Evolutionary conservation across 2,797 vertebrate species (phyloP).

Genomic region (Pterois miles): DNA sequence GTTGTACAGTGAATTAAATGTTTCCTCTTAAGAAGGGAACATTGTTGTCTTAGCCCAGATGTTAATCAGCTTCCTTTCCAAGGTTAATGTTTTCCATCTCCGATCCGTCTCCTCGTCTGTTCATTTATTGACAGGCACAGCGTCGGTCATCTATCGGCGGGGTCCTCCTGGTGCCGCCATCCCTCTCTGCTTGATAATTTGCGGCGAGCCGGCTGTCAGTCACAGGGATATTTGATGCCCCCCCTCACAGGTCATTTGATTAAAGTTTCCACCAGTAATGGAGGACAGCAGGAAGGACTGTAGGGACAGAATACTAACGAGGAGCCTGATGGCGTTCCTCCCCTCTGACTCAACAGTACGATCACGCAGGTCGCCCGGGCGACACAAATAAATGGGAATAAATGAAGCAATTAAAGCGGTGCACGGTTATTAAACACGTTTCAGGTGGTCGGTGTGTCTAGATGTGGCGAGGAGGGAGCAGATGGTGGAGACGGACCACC

Average conservation of each 20-base stretch:
- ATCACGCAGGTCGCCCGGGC: slow-evolving; percentile 56
- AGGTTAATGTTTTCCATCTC: slow-evolving; percentile 51
- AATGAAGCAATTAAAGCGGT: slow-evolving; percentile 69
- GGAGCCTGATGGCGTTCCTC: slow-evolving; percentile 2
- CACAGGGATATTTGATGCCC: slow-evolving; percentile 65
- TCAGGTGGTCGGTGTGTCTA: slow-evolving; percentile 54
- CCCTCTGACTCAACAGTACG: slow-evolving; percentile 22
- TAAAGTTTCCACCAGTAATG: slow-evolving; percentile 62
- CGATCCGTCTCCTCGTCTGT: slow-evolving; percentile 18
- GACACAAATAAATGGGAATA: slow-evolving; percentile 72
- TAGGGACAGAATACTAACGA: slow-evolving; percentile 56
- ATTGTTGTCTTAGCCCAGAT: slow-evolving; percentile 26
- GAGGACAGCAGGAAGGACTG: slow-evolving; percentile 51
- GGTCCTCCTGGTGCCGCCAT: slow-evolving; percentile 21
- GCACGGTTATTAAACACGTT: slow-evolving; percentile 48
- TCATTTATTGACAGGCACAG: slow-evolving; percentile 39
- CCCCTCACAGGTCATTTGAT: slow-evolving; percentile 65
- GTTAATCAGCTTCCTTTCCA: slow-evolving; percentile 60
- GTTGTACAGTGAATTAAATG: too few species aligned
- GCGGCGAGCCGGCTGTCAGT: slow-evolving; percentile 62
- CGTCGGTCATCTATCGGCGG: slow-evolving; percentile 39
- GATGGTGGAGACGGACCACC: slow-evolving; percentile 45
- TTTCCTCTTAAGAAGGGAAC: too few species aligned
- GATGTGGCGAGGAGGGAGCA: slow-evolving; percentile 57
- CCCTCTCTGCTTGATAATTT: slow-evolving; percentile 55